Evolutionary conservation across 2,113 vertebrate genomes (phyloP).

Genomic region (Gavia stellata): DNA sequence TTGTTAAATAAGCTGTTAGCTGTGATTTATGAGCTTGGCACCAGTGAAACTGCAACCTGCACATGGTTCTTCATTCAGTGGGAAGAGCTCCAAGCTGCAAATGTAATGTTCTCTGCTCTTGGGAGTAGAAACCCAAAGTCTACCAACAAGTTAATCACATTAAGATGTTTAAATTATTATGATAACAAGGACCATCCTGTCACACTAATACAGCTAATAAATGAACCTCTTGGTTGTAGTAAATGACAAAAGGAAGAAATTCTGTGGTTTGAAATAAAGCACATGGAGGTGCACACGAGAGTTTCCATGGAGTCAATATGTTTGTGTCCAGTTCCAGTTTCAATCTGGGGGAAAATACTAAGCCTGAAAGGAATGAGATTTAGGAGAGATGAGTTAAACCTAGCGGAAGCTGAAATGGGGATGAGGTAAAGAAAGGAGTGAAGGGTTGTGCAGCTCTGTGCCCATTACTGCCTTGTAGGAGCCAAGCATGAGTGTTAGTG

Average conservation of each 20-base stretch:
- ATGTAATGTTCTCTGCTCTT: not conserved
- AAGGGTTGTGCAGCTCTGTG: not conserved
- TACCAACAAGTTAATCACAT: constrained; percentile 3
- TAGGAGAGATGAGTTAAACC: not conserved
- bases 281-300: not conserved
- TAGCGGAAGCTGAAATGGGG: not conserved
- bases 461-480: not conserved
- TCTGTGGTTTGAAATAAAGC: not conserved
- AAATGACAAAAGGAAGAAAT: not conserved
- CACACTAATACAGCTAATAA: not conserved
- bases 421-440: not conserved
- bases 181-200: not conserved
- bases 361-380: not conserved
- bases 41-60: not conserved
- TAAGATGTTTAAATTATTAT: not conserved
- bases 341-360: not conserved
- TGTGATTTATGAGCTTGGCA: constrained; percentile 43
- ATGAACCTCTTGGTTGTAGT: not conserved
- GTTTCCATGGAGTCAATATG: not conserved
- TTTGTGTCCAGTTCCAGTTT: not conserved
- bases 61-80: not conserved
- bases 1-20: constrained; percentile 28
- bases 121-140: not conserved
- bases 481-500: not conserved
- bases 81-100: constrained; percentile 8